Evolutionary conservation across 2,888 invertebrate species (phyloP).

Genomic region (Erebia aethiops): DNA sequence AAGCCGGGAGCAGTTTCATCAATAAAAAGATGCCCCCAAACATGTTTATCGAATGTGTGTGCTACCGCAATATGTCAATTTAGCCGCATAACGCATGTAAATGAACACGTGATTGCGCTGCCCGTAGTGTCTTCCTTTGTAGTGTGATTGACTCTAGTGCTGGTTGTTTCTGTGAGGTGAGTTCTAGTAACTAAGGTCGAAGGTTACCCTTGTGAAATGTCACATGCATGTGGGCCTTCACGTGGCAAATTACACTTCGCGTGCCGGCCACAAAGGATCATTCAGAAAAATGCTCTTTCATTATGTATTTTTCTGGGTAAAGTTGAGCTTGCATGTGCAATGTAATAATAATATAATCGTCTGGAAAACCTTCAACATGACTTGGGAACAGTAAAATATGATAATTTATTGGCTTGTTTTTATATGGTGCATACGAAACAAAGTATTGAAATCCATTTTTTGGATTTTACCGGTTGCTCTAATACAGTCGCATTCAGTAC

Average conservation of each 20-base stretch:
- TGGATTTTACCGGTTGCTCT: background rate
- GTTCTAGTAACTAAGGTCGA: conserved; percentile 66
- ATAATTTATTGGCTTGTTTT: background rate
- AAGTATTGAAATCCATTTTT: background rate
- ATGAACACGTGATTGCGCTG: conserved; percentile 52
- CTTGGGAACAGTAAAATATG: conserved; percentile 6
- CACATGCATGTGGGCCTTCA: conserved; percentile 44
- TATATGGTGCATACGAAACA: background rate
- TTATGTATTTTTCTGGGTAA: conserved; percentile 38
- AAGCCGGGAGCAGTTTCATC: conserved; percentile 58
- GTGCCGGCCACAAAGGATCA: conserved; percentile 58
- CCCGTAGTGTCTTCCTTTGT: conserved; percentile 72
- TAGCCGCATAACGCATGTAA: conserved; percentile 51
- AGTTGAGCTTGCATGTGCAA: conserved; percentile 28
- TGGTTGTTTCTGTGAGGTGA: conserved; percentile 77
- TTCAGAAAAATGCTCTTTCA: conserved; percentile 58
- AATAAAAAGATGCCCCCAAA: conserved; percentile 66
- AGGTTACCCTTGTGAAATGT: conserved; percentile 66
- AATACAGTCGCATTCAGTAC: background rate
- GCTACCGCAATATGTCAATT: conserved; percentile 68
- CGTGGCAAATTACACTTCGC: conserved; percentile 59
- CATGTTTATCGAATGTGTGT: conserved; percentile 53
- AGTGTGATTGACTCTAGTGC: conserved; percentile 58
- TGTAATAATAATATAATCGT: background rate
- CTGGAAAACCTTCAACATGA: conserved; percentile 3